These are phyloP conservation scores for Sebastiscus albofasciatus DNA, from an alignment of 2,797 vertebrate species.

Conservation along the genomic window DNA sequence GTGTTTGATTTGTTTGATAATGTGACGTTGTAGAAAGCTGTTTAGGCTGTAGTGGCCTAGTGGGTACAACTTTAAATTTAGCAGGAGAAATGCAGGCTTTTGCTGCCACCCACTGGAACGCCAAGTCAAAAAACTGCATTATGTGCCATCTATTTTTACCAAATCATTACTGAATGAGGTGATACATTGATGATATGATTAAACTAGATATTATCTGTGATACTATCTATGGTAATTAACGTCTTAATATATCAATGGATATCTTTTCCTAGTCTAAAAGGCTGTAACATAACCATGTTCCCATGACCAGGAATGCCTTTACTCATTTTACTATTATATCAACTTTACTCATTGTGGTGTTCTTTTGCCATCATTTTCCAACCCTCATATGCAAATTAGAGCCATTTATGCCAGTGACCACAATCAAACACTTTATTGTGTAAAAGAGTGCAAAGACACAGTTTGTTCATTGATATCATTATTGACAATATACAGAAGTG, in stretches of 20 bases:
- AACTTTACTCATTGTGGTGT: not conserved
- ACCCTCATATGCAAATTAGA: not conserved
- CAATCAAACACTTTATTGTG: conserved; percentile 52
- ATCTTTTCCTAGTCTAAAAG: not conserved
- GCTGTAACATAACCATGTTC: not conserved
- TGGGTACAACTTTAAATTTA: not conserved
- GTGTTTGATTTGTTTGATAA: not conserved
- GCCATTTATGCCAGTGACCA: not conserved
- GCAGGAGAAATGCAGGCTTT: not conserved
- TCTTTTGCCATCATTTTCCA: not conserved
- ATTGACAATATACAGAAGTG: not conserved
- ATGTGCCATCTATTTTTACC: not conserved
- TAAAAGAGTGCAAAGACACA: conserved; percentile 41
- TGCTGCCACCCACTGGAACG: conserved; percentile 19
- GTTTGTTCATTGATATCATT: not conserved
- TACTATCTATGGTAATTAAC: too few species aligned
- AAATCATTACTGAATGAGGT: not conserved
- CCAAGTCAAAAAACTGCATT: not conserved
- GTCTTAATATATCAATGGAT: too few species aligned
- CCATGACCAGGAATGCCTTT: not conserved
- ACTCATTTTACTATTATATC: not conserved
- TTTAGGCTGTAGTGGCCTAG: too few species aligned
- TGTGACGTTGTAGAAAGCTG: not conserved
- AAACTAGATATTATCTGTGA: too few species aligned
- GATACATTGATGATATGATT: not conserved